These are phyloP conservation scores for Scaptomyza polygonia DNA, from an alignment of 2,888 invertebrate genomes.

Conservation along the genomic window DNA sequence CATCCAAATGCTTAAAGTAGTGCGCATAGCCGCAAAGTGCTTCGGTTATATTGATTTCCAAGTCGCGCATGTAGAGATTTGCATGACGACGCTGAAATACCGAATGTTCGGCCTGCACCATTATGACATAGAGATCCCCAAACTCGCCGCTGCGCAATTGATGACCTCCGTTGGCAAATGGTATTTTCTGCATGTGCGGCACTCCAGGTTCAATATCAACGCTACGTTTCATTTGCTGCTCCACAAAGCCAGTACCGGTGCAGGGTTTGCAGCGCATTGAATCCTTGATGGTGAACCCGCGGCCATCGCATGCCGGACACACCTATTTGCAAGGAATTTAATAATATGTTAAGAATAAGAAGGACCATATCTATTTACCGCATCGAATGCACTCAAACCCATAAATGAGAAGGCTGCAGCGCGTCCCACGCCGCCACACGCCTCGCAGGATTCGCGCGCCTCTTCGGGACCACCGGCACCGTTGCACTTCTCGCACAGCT, in stretches of 20 bases:
- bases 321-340: slow-evolving; percentile 48
- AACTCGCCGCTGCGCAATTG: slow-evolving; percentile 93
- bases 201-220: slow-evolving; percentile 96
- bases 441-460: slow-evolving; percentile 62
- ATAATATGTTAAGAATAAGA: neutral
- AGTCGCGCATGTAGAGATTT: slow-evolving; percentile 89
- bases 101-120: slow-evolving; percentile 92
- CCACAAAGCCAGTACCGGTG: slow-evolving; percentile 92
- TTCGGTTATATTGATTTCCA: slow-evolving; percentile 92
- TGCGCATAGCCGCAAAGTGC: slow-evolving; percentile 95
- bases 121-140: slow-evolving; percentile 94
- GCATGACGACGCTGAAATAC: slow-evolving; percentile 91
- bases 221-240: slow-evolving; percentile 93
- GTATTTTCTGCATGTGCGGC: slow-evolving; percentile 93
- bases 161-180: slow-evolving; percentile 95
- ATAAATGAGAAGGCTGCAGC: slow-evolving; percentile 74
- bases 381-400: slow-evolving; percentile 83
- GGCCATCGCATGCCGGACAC: slow-evolving; percentile 88
- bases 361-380: slow-evolving; percentile 86
- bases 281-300: slow-evolving; percentile 91
- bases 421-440: slow-evolving; percentile 83
- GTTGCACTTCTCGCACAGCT: slow-evolving; percentile 77
- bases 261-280: slow-evolving; percentile 93
- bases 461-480: slow-evolving; percentile 81
- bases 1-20: slow-evolving; percentile 95